Percentiles rank a stretch among this genome's conserved stretches.
These are phyloP conservation scores for Heterochromis multidens DNA, from an alignment of 2,113 vertebrate genomes.

Conservation along the genomic window DNA sequence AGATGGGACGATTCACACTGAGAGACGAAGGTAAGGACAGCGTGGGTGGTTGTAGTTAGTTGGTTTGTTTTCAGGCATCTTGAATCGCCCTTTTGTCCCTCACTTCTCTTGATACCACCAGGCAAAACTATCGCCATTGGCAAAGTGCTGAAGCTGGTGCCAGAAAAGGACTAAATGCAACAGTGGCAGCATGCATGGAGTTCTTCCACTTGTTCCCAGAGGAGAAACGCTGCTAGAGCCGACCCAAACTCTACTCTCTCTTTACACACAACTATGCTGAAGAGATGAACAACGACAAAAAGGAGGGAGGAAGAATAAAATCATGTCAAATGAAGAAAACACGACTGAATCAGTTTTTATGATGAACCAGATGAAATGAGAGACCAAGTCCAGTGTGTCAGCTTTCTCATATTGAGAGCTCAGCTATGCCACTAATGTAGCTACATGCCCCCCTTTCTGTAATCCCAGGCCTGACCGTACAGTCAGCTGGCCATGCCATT, in stretches of 20 bases:
- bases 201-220: slow-evolving; percentile 83
- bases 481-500: slow-evolving; percentile 50
- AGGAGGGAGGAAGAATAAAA: slow-evolving; percentile 46
- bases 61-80: background rate
- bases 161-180: slow-evolving; percentile 96
- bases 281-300: slow-evolving; percentile 44
- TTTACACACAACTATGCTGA: slow-evolving; percentile 83
- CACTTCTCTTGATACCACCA: slow-evolving; percentile 52
- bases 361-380: slow-evolving; percentile 68
- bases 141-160: slow-evolving; percentile 99
- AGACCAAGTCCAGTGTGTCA: slow-evolving; percentile 92
- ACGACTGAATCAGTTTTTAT: slow-evolving; percentile 76
- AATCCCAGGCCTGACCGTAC: slow-evolving; percentile 33
- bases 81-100: background rate
- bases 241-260: slow-evolving; percentile 86
- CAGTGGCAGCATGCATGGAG: slow-evolving; percentile 69
- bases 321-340: slow-evolving; percentile 62
- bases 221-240: slow-evolving; percentile 85
- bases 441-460: slow-evolving; percentile 51
- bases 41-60: background rate
- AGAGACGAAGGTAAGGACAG: slow-evolving; percentile 90
- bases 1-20: slow-evolving; percentile 98
- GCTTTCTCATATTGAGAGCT: slow-evolving; percentile 99
- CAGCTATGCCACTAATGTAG: slow-evolving; percentile 98
- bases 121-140: slow-evolving; percentile 99